Evolutionary conservation across 2,113 vertebrate species (phyloP), one percentile per base, ranked within the genome.

Genomic region (Anhinga rufa): DNA sequence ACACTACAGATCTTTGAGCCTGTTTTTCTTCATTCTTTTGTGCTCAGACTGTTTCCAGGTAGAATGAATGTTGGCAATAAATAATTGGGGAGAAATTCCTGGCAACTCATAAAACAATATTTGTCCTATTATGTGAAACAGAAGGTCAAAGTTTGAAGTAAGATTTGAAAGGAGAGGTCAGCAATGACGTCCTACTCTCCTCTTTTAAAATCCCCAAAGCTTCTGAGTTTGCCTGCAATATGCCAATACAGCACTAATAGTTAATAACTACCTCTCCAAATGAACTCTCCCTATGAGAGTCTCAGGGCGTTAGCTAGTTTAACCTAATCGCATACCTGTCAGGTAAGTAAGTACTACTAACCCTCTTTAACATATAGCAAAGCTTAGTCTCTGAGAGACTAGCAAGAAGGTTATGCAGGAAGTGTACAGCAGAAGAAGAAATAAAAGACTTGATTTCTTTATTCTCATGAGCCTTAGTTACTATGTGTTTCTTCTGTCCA

Each of bases 61-160:
- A 96, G 82, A 84, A 65, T 46, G 72, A 91, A 85, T 49, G 74
- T 16, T 65, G 36, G 77, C 49, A 91, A 82, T 97, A 95, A 96
- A 96, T 95, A 96, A 96, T 96, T 89, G 65, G 36, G 40, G 34
- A 79, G 80, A 93, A 96, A 95, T 79, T 96, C 74, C 81, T 91
- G 91, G 74, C 88, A 96, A 96, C 91, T 87, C 93, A 88, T 96
- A 96, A 96, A 96, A 65, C 86, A 91, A 58, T 94, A 91, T 93
- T 94, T 86, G 19, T 80, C 84, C 57, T 79, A 60, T 95, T 88
- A 93, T 46, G 58, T 92, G 96, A 94, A 95, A 75, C 65, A 92
- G 64, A 75, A 94, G 95, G 92, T 91, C 88, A 94, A 72, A 87
- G 69, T 86, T 61, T 83, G 80, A 87, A 85, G 70, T 26, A 68